Evolutionary conservation across 2,888 invertebrate genomes (phyloP).

Genomic region (Coenonympha glycerion): DNA sequence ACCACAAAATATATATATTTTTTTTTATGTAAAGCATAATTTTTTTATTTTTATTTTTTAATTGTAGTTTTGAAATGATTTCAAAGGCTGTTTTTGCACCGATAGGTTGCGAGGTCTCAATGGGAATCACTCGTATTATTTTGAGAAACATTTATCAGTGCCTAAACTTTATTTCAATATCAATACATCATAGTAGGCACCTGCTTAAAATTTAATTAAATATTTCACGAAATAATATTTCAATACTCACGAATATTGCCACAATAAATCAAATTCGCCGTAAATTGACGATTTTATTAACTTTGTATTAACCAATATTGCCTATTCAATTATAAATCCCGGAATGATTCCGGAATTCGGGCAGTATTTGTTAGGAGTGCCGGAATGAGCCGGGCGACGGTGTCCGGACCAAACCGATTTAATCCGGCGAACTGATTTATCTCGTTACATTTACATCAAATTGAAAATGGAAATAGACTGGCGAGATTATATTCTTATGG

Average conservation of each 20-base stretch:
- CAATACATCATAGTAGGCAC: background rate
- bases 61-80: too few relatives aligned
- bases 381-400: conserved; percentile 9
- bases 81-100: too few relatives aligned
- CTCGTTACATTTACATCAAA: conserved; percentile 1
- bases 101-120: too few relatives aligned
- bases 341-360: conserved; percentile 21
- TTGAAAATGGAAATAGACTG: background rate
- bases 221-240: conserved; percentile 1
- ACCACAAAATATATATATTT: too few relatives aligned
- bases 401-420: conserved; percentile 17
- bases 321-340: conserved; percentile 30
- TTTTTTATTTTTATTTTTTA: too few relatives aligned
- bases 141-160: background rate
- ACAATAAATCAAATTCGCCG: conserved; percentile 43
- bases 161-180: background rate
- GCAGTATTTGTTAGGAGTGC: conserved; percentile 21
- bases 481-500: too few relatives aligned
- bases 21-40: too few relatives aligned
- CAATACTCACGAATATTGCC: conserved; percentile 1
- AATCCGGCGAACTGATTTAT: conserved; percentile 9
- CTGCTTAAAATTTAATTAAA: background rate
- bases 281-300: conserved; percentile 42
- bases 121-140: too few relatives aligned
- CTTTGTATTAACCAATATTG: conserved; percentile 33